Base-by-base conservation (phyloP, 2,888 invertebrate genomes). In the Hypercompe scribonia region DNA sequence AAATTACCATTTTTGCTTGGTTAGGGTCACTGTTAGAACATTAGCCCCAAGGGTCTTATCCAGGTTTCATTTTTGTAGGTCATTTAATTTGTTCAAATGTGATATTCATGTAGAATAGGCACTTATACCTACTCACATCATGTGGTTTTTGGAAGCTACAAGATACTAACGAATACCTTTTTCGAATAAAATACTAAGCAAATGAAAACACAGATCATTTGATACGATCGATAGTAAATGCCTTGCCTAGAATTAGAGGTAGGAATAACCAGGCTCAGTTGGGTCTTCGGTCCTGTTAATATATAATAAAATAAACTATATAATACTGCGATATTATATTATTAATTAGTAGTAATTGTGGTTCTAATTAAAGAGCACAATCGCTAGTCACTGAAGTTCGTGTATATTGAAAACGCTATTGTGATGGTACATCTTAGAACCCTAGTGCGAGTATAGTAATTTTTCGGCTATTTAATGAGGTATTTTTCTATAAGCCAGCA, bases 71-170 rank as follows among this genome's bases (percentile, higher is more conserved):
- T 63, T 42, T 63, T 42, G 3, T 24, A n/a, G 69, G 69, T 31
- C 21, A 36, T 39, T 39, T 24, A 11, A 69, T 69, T 31, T 69
- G 18, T 63, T 61, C 24, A 63, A 63, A 63, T 69, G 61, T 42
- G 28, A 69, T 39, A 31, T 58, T 61, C 58, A 69, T 69, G 36
- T 5, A 18, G 61, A 24, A 42, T 15, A 63, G n/a, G 42, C 61
- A n/a, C 39, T 69, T 69, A 39, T 3, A 31, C 28, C 31, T 15
- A 18, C 1, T 28, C n/a, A n/a, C n/a, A 65, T 65, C 2, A 28
- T 65, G 39, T 31, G 18, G 15, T n/a, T 58, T 58, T 11, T 28
- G 11, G n/a, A 10, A 28, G 50, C 46, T 21, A 50, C 4, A 11
- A 21, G n/a, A 54, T 54, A 54, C n/a, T n/a, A n/a, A n/a, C 24